Percentiles rank a stretch among this genome's conserved stretches.
Evolutionary conservation across 2,888 invertebrate species (phyloP).

Genomic region (Eupeodes luniger): DNA sequence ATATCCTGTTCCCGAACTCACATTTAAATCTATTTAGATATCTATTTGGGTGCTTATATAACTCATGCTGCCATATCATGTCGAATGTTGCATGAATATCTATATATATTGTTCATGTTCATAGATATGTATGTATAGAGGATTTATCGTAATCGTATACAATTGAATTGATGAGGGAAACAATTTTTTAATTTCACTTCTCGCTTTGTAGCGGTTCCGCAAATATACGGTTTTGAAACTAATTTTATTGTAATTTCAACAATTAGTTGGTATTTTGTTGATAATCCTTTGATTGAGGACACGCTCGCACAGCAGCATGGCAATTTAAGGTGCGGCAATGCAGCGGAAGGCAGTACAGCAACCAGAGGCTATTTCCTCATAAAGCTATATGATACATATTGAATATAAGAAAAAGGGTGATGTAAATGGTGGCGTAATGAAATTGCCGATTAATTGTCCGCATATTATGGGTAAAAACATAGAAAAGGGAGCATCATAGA

Average conservation of each 20-base stretch:
- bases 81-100: neutral
- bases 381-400: too few species aligned
- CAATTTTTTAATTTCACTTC: constrained; percentile 61
- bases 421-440: constrained; percentile 28
- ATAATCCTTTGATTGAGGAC: constrained; percentile 72
- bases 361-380: neutral
- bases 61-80: neutral
- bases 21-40: neutral
- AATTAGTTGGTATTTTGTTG: constrained; percentile 65
- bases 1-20: neutral
- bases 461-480: neutral
- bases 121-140: neutral
- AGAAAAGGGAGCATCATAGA: neutral
- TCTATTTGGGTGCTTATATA: too few species aligned
- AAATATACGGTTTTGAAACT: constrained; percentile 60
- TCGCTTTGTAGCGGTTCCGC: constrained; percentile 70
- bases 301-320: constrained; percentile 15
- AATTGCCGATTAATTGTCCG: constrained; percentile 54
- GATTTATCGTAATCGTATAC: constrained; percentile 24
- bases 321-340: neutral
- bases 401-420: neutral
- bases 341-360: neutral
- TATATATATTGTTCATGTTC: neutral
- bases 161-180: constrained; percentile 58
- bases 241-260: constrained; percentile 73